Evolutionary conservation across 2,113 vertebrate species (phyloP).

Genomic region (Petroica traversi): DNA sequence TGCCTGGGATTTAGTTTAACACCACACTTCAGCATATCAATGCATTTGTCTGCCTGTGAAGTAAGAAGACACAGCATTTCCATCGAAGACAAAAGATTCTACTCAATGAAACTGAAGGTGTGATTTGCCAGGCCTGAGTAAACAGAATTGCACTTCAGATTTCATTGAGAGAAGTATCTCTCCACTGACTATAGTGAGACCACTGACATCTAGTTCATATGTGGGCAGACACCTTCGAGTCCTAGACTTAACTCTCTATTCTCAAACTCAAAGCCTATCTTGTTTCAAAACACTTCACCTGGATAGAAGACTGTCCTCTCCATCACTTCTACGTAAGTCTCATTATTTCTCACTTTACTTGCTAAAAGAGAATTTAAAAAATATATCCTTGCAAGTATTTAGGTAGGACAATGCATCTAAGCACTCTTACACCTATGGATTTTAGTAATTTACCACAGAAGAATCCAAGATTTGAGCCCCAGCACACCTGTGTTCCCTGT

Average conservation of each 20-base stretch:
- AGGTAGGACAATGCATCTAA: not conserved
- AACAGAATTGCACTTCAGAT: not conserved
- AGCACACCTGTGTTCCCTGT: not conserved
- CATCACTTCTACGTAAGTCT: not conserved
- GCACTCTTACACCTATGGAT: not conserved
- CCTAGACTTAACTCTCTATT: not conserved
- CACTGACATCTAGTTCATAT: not conserved
- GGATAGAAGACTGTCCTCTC: not conserved
- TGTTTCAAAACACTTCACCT: not conserved
- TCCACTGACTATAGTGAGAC: not conserved
- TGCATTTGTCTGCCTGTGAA: not conserved
- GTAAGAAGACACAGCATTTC: not conserved
- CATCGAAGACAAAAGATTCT: not conserved
- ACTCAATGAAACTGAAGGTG: not conserved
- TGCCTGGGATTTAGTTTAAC: not conserved
- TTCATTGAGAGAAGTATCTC: not conserved
- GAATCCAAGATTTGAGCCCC: not conserved
- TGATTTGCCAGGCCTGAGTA: not conserved
- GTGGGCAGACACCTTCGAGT: not conserved
- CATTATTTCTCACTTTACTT: not conserved
- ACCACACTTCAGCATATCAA: not conserved
- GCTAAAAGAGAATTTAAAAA: not conserved
- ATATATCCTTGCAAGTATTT: not conserved
- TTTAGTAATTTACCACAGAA: not conserved
- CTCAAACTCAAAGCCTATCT: not conserved